A percentile compares a stretch with the other conserved stretches of the same genome.
Conservation (phyloP, 2,888 invertebrate genomes). For the Antheraea yamamai region DNA sequence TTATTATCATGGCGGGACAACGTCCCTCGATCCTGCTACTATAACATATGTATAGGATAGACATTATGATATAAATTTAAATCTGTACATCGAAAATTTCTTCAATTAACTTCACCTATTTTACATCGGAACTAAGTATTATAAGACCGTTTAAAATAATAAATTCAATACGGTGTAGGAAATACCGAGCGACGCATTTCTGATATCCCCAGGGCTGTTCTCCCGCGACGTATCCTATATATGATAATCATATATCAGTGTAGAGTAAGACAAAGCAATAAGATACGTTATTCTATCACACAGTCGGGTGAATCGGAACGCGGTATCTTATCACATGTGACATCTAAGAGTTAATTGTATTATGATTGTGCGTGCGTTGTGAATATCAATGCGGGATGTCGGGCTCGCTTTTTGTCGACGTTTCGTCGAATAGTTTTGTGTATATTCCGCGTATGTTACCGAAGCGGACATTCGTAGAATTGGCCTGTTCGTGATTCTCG, state of each 20-base stretch:
- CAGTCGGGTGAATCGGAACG: neutral
- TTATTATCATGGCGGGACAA: no score
- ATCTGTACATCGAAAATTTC: neutral
- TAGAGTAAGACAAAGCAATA: neutral
- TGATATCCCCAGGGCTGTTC: slow-evolving; percentile 14
- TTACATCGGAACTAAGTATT: neutral
- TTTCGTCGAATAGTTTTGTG: slow-evolving; percentile 37
- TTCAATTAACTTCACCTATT: neutral
- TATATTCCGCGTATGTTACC: slow-evolving; percentile 30
- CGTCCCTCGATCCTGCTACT: no score
- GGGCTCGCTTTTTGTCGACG: slow-evolving; percentile 26
- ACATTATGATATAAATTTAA: neutral
- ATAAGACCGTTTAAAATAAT: neutral
- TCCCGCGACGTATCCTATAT: neutral
- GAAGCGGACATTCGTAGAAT: slow-evolving; percentile 30
- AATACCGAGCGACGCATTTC: neutral
- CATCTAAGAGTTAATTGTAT: slow-evolving; percentile 77
- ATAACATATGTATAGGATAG: no score
- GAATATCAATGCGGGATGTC: slow-evolving; percentile 52
- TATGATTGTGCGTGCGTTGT: slow-evolving; percentile 63
- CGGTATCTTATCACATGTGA: slow-evolving; percentile 52
- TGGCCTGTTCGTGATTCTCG: slow-evolving; percentile 26
- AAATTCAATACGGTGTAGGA: neutral
- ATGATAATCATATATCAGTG: slow-evolving; percentile 1
- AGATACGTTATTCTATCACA: slow-evolving; percentile 2